Base-by-base conservation (phyloP, 2,113 vertebrate genomes). In the Scalopus aquaticus region DNA sequence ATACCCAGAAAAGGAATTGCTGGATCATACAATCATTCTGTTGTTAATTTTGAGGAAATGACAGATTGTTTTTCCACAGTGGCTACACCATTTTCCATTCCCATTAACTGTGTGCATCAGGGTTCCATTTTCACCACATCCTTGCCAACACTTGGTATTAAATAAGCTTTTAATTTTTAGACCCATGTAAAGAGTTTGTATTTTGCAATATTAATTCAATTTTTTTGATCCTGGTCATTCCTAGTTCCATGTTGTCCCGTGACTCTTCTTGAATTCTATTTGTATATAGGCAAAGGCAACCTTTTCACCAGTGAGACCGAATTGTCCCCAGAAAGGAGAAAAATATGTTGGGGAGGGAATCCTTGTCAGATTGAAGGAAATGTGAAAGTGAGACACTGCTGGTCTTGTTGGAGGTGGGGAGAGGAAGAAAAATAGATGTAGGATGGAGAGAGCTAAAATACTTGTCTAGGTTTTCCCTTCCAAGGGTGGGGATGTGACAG, bases 161-260 rank as follows among this genome's bases (percentile, higher is more conserved):
- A 84, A 58, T 72, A 37, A 82, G 6, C 5, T 92, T 88, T 81
- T 62, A 80, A 70, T 64, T 46, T 69, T 60, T 44, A 85, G 60
- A 39, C 3, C 10, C 39, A 82, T 28, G 82, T 54, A 81, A 46
- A 58, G 28, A 90, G 30, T 44, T 65, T 39, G 4, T 77, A 83
- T 76, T 94, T 97, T 93, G 69, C 46, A 81, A 46, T 72, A 60
- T 60, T 74, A 28, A 92, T 80, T 19, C 72, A 90, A 17, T 95
- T 62, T 42, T 24, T 87, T 83, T 92, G 17, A 49, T 28, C 10
- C 49, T 87, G 49, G 28, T 84, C 62, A 65, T 72, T 13, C 5
- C 20, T 39, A 70, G 39, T 81, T 82, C 39, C 26, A 70, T 3
- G 22, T 30, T 85, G 24, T 74, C 11, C 62, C 9, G 10, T 73